Percentiles rank a stretch among this genome's conserved stretches.
These are phyloP conservation scores for Macrotrachela quadricornifera DNA, from an alignment of 1,140 invertebrate genomes.

Conservation along the genomic window DNA sequence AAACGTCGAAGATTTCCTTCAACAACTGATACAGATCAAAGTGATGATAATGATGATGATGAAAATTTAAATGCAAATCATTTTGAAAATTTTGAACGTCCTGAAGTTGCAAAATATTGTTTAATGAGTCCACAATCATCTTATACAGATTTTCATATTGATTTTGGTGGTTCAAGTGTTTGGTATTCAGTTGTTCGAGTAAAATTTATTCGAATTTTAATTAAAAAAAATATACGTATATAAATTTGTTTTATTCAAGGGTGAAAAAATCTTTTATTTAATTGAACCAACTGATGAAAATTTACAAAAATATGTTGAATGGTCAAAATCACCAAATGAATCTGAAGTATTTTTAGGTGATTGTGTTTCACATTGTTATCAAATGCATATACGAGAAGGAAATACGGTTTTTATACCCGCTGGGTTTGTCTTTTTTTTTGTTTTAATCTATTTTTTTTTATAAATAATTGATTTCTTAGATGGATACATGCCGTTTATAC, in stretches of 20 bases:
- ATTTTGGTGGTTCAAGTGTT: slow-evolving; percentile 81
- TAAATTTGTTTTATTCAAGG: slow-evolving; percentile 29
- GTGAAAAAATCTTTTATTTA: slow-evolving; percentile 68
- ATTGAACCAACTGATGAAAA: slow-evolving; percentile 58
- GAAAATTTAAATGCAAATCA: slow-evolving; percentile 29
- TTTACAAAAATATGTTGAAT: slow-evolving; percentile 55
- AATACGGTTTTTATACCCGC: not conserved
- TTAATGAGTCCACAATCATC: slow-evolving; percentile 62
- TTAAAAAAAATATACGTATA: no score
- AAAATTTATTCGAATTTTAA: no score
- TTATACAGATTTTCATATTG: slow-evolving; percentile 81
- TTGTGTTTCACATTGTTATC: slow-evolving; percentile 34
- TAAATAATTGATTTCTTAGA: slow-evolving; percentile 34
- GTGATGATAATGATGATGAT: slow-evolving; percentile 21
- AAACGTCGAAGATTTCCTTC: no score
- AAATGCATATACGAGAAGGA: not conserved
- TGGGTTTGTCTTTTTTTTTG: no score
- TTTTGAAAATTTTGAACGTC: slow-evolving; percentile 32
- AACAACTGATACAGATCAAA: slow-evolving; percentile 17
- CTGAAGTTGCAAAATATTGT: slow-evolving; percentile 72
- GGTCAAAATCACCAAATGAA: slow-evolving; percentile 49
- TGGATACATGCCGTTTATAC: slow-evolving; percentile 89
- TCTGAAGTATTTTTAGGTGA: slow-evolving; percentile 67
- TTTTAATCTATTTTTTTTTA: no score
- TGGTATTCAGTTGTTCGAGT: slow-evolving; percentile 63